Evolutionary conservation across 2,888 invertebrate species (phyloP), one percentile per base, ranked within the genome.

Genomic region (Epinotia demarniana): DNA sequence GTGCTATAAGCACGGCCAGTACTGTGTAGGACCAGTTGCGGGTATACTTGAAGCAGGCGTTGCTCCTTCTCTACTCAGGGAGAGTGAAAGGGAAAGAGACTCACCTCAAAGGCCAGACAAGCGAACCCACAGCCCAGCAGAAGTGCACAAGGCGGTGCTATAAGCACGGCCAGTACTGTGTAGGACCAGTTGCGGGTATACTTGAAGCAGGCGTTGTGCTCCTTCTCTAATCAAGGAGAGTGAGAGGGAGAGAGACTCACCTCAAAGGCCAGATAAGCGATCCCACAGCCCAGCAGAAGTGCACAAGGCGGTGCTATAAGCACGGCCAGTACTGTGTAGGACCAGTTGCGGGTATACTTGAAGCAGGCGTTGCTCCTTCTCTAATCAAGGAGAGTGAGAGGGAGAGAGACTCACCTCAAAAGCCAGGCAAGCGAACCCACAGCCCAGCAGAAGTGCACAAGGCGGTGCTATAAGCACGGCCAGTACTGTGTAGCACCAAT

Each of bases 231-330:
- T 88, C 95, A 27, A 3, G 23, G 23, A 27, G 23, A 23, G 23
- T 23, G 23, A 23, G 2, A 23, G 23, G 12, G 12, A 27, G 9
- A 27, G 9, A 19, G 18, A 72, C 66, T 86, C 84, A 96, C 96
- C 94, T 96, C 95, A 85, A 97, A 97, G 11, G 97, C 95, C 19
- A 97, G 90, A 80, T 96, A 96, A 58, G 96, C 96, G 84, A 96
- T 96, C 1, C 95, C 94, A 78, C 95, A 95, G 46, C 96, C 96
- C 66, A 96, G 93, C 79, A 95, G 89, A 77, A 96, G 91, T 2
- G 97, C 96, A 70, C 96, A 93, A 46, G 96, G 92, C 16, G 97
- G 96, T 0, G 96, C 96, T 11, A 95, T 92, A 43, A 96, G 82
- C 66, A 96, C 95, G 0, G 96, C 95, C 60, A 96, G 92, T 66